Conservation (phyloP, 2,797 vertebrate genomes). For the Darevskia mixta region DNA sequence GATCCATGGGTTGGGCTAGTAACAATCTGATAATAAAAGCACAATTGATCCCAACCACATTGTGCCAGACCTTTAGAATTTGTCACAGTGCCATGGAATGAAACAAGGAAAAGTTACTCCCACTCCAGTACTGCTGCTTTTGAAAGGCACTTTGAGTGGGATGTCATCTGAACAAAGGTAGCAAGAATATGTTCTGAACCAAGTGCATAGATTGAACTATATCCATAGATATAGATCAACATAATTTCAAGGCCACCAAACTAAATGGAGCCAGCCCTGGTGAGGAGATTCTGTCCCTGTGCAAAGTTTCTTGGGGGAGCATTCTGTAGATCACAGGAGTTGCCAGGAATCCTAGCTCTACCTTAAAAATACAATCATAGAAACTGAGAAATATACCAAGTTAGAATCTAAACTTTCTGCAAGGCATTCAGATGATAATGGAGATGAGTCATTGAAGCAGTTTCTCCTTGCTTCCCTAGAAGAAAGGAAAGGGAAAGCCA, state of each 20-base stretch:
- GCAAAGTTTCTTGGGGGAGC: slow-evolving; percentile 8
- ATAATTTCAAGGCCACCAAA: slow-evolving; percentile 37
- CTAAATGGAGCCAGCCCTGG: not conserved
- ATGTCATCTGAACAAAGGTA: slow-evolving; percentile 11
- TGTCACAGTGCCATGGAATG: not conserved
- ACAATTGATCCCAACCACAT: too few relatives aligned
- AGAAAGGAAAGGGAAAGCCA: slow-evolving; percentile 81
- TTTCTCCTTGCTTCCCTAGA: slow-evolving; percentile 84
- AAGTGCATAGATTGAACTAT: slow-evolving; percentile 39
- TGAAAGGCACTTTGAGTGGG: slow-evolving; percentile 30
- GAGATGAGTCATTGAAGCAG: slow-evolving; percentile 81
- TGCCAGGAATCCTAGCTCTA: slow-evolving; percentile 55
- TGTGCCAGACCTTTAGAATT: not conserved
- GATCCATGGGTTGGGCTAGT: too few relatives aligned
- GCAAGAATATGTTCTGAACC: slow-evolving; percentile 1
- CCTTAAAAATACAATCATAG: slow-evolving; percentile 71
- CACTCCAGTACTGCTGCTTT: not conserved
- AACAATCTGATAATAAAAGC: not conserved
- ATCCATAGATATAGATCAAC: slow-evolving; percentile 20
- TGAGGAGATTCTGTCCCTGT: slow-evolving; percentile 15
- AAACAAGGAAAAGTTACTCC: not conserved
- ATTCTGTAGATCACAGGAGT: slow-evolving; percentile 42
- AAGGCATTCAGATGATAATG: slow-evolving; percentile 83
- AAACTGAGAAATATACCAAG: slow-evolving; percentile 80
- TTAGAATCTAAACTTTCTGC: slow-evolving; percentile 83